phyloP scores from a whole-genome alignment of 2,797 vertebrate species.

The Pipistrellus pygmaeus region DNA sequence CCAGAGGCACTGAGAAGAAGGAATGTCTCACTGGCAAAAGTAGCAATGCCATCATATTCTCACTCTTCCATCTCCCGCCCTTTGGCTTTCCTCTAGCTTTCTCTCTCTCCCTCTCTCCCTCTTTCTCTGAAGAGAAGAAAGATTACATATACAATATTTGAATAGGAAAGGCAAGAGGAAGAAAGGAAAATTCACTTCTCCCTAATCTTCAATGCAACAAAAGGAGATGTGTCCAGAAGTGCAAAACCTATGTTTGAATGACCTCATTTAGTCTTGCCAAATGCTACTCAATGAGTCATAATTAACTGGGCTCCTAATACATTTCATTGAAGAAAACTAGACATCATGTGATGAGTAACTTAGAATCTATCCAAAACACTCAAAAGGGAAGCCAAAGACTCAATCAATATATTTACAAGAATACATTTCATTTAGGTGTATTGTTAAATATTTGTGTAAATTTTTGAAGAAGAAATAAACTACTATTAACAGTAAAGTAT shows the following conservation, averaged over 20 bases:
- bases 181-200: not conserved
- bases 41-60: constrained; percentile 27
- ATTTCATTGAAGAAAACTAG: constrained; percentile 44
- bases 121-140: not conserved
- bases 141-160: not conserved
- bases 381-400: not conserved
- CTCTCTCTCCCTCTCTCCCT: not conserved
- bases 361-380: constrained; percentile 31
- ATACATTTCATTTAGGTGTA: not conserved
- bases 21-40: constrained; percentile 15
- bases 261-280: constrained; percentile 37
- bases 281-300: constrained; percentile 53
- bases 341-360: constrained; percentile 19
- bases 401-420: constrained; percentile 1
- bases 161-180: not conserved
- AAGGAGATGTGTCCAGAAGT: not conserved
- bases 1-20: constrained; percentile 55
- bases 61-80: not conserved
- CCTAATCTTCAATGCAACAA: constrained; percentile 16
- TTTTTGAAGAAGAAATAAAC: constrained; percentile 21
- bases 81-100: not conserved
- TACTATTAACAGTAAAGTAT: not conserved
- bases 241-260: constrained; percentile 57
- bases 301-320: constrained; percentile 58
- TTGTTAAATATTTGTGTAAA: constrained; percentile 29